Evolutionary conservation across 2,797 vertebrate genomes (phyloP), one percentile per base, ranked within the genome.

Genomic region (Gobionotothen gibberifrons): DNA sequence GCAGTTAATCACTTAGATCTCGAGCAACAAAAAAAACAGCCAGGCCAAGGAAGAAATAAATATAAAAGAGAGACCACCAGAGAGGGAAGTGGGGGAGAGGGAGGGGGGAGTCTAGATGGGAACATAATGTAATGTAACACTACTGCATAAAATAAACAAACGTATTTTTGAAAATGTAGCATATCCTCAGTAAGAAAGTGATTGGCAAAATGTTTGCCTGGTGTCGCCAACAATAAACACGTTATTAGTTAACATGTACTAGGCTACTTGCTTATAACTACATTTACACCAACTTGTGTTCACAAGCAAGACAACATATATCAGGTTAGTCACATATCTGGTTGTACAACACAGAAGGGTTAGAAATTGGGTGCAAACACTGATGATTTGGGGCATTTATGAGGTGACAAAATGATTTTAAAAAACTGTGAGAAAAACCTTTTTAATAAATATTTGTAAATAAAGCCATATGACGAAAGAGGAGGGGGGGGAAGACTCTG

Each of bases 1-100:
- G 76, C 82, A 81, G 83, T 83, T 89, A 89, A 91, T 93, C 86
- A 90, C 86, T 89, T 71, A 55, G 57, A 87, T 86, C 67, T 84
- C 54, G 52, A 44, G 67, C 46, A 79, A 87, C 56, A 83, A 26
- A 64, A 47, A 49, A 83, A 84, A 19, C 57, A 63, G 49, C 44
- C 60, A 44, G 67, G 53, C 66, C 73, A 74, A 83, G 75, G 70
- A 51, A 73, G 51, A 82, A 65, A 73, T 40, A 73, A 66, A 72
- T 60, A 64, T 52, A 72, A 61, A 54, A 64, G 61, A 78, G 32
- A 47, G 17, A 48, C 36, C 48, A 26, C 56, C 54, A 56, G 59
- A 29, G 73, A n/a, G 26, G 19, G 29, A 16, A 56, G 26, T 22
- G 13, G 21, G 1, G 36, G 22, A 51, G 46, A 42, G 52, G 57